These are phyloP conservation scores for Ooceraea biroi DNA, from an alignment of 1,140 invertebrate genomes.

Conservation along the genomic window DNA sequence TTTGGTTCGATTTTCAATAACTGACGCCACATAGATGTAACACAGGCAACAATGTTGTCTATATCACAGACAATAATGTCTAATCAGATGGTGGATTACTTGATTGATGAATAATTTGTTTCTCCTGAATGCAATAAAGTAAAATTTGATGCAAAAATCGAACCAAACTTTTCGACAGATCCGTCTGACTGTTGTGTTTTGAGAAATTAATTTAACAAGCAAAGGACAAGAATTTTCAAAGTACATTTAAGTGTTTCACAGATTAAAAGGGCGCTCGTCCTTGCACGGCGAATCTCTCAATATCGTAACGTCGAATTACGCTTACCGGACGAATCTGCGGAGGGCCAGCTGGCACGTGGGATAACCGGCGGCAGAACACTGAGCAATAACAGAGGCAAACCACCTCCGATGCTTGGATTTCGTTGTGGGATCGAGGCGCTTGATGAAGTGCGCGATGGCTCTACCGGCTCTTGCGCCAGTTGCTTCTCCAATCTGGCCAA, in stretches of 20 bases:
- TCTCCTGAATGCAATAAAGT: too few relatives aligned
- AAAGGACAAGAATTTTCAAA: slow-evolving; percentile 2
- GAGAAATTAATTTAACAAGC: slow-evolving; percentile 28
- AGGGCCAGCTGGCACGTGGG: slow-evolving; percentile 92
- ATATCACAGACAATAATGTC: too few relatives aligned
- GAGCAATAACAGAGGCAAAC: slow-evolving; percentile 89
- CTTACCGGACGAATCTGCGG: slow-evolving; percentile 87
- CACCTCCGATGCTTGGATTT: slow-evolving; percentile 90
- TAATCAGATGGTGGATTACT: too few relatives aligned
- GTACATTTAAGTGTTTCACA: neutral
- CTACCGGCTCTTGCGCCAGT: slow-evolving; percentile 85
- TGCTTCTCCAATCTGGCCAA: slow-evolving; percentile 92
- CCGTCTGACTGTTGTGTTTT: neutral
- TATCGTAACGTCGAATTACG: slow-evolving; percentile 28
- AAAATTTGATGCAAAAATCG: too few relatives aligned
- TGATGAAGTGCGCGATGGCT: slow-evolving; percentile 87
- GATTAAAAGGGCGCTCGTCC: slow-evolving; percentile 15
- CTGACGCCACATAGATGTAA: too few relatives aligned
- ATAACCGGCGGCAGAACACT: slow-evolving; percentile 91
- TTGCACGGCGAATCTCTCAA: slow-evolving; percentile 74
- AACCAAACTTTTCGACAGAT: too few relatives aligned
- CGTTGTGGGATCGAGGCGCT: slow-evolving; percentile 87
- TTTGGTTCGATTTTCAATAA: too few relatives aligned
- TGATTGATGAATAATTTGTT: too few relatives aligned
- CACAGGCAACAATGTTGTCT: too few relatives aligned